Evolutionary conservation across 2,888 invertebrate species (phyloP).

Genomic region (Caradrina kadenii): DNA sequence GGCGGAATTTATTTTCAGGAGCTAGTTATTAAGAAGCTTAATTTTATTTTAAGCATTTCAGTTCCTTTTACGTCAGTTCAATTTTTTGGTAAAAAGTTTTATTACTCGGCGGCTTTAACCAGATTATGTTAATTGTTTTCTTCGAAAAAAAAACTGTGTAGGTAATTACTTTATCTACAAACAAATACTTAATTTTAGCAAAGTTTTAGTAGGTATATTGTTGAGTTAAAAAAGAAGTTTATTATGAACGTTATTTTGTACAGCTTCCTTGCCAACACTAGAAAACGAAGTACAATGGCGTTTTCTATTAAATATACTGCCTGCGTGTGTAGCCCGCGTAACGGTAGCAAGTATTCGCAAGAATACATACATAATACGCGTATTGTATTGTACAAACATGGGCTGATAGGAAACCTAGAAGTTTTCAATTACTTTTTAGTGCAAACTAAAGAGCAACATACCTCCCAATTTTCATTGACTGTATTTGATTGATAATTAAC

Average conservation of each 20-base stretch:
- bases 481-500: too few species aligned
- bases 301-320: conserved; percentile 23
- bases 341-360: not conserved
- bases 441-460: not conserved
- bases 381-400: not conserved
- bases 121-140: too few species aligned
- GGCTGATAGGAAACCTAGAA: not conserved
- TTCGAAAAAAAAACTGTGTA: too few species aligned
- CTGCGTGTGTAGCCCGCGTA: conserved; percentile 32
- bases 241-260: not conserved
- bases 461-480: too few species aligned
- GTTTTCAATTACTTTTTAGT: not conserved
- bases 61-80: too few species aligned
- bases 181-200: not conserved
- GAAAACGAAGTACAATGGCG: not conserved
- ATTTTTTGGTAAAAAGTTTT: too few species aligned
- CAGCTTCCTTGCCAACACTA: conserved; percentile 32
- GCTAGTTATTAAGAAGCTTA: too few species aligned
- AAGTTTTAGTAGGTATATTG: not conserved
- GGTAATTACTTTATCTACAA: too few species aligned
- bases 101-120: too few species aligned
- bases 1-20: too few species aligned
- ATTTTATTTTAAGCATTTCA: too few species aligned
- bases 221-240: not conserved
- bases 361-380: not conserved